phyloP scores from a whole-genome alignment of 2,797 vertebrate genomes.

The Gephyroberyx darwinii region DNA sequence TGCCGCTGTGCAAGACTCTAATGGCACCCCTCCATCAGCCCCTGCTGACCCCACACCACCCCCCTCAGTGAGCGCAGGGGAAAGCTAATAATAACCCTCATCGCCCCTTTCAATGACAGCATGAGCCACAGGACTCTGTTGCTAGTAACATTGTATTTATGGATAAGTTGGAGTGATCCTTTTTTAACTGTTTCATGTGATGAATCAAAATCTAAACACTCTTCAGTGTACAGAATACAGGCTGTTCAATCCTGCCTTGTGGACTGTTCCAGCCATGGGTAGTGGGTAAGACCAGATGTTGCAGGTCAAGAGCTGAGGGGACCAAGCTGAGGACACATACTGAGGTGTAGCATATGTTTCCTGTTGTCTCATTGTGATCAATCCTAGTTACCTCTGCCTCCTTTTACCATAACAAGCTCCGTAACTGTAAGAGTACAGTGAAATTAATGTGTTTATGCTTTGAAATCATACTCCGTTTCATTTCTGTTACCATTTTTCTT shows the following conservation, averaged over 20 bases:
- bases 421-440: conserved; percentile 8
- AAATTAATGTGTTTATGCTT: conserved; percentile 11
- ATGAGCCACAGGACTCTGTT: neutral
- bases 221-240: neutral
- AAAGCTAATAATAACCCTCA: conserved; percentile 51
- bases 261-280: neutral
- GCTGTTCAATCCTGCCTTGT: neutral
- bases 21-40: conserved; percentile 1
- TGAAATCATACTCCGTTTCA: neutral
- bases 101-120: neutral
- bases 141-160: conserved; percentile 3
- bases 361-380: neutral
- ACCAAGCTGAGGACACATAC: conserved; percentile 14
- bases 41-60: conserved; percentile 23
- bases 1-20: conserved; percentile 52
- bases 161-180: neutral
- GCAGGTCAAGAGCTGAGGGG: neutral
- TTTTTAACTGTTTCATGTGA: conserved; percentile 13
- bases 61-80: conserved; percentile 57
- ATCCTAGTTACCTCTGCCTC: neutral
- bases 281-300: neutral
- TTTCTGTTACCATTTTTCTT: neutral
- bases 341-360: neutral
- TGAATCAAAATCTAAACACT: neutral
- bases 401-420: neutral